Conservation (phyloP, 2,888 invertebrate species). For the Limenitis camilla region DNA sequence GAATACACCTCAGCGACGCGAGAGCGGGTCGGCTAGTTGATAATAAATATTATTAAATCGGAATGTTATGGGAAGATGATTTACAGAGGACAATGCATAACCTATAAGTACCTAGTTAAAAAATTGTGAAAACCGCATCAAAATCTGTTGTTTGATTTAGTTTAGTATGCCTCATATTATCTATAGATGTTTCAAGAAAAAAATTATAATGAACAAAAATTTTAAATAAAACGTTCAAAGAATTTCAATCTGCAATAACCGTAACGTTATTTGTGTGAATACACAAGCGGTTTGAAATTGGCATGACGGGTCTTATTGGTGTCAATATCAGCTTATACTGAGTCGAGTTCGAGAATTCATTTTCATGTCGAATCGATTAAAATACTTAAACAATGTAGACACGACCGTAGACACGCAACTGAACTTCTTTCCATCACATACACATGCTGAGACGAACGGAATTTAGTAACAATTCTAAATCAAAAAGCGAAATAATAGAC, state of each 20-base stretch:
- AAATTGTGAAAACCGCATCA: too few relatives aligned
- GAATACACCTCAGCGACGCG: too few relatives aligned
- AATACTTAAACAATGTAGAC: constrained; percentile 27
- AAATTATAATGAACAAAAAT: too few relatives aligned
- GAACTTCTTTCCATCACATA: constrained; percentile 14
- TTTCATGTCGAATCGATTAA: constrained; percentile 35
- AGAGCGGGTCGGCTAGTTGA: too few relatives aligned
- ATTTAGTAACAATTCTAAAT: too few relatives aligned
- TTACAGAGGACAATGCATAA: too few relatives aligned
- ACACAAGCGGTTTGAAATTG: constrained; percentile 22
- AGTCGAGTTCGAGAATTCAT: constrained; percentile 29
- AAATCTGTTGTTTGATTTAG: too few relatives aligned
- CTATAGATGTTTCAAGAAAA: too few relatives aligned
- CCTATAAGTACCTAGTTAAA: too few relatives aligned
- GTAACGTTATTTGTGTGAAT: constrained; percentile 10
- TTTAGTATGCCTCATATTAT: too few relatives aligned
- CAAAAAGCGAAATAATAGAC: background rate
- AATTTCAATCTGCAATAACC: constrained; percentile 6
- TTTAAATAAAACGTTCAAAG: background rate
- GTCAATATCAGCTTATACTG: constrained; percentile 32
- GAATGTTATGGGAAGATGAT: too few relatives aligned
- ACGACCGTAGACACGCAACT: constrained; percentile 23
- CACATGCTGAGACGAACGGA: background rate
- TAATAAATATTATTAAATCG: too few relatives aligned
- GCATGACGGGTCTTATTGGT: constrained; percentile 28